Percentiles rank a stretch among this genome's conserved stretches.
These are phyloP conservation scores for Syrrhaptes paradoxus DNA, from an alignment of 2,113 vertebrate species.

Conservation along the genomic window DNA sequence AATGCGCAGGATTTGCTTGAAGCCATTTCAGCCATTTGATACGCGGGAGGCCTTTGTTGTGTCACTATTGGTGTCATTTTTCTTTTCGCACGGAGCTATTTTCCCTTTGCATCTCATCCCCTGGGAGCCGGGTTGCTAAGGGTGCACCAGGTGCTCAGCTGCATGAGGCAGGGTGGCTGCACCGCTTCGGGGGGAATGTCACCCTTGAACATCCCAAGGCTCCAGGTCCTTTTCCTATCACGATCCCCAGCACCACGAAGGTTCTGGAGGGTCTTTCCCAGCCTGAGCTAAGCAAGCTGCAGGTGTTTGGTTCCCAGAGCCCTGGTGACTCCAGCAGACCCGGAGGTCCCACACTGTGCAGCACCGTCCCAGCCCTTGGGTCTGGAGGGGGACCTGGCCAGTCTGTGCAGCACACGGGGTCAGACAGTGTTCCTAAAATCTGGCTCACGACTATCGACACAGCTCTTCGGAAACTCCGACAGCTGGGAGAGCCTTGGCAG, in stretches of 20 bases:
- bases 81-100: not conserved
- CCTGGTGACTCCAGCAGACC: not conserved
- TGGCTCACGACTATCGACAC: not conserved
- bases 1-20: not conserved
- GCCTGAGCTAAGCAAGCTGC: not conserved
- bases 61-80: not conserved
- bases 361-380: not conserved
- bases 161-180: not conserved
- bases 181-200: rapidly evolving
- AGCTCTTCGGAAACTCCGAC: no score
- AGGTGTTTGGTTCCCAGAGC: not conserved
- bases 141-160: not conserved
- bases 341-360: rapidly evolving
- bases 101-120: not conserved
- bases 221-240: not conserved
- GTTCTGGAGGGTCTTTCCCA: rapidly evolving
- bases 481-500: rapidly evolving
- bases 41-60: not conserved
- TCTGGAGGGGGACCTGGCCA: not conserved
- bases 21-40: not conserved
- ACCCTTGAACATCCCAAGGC: not conserved
- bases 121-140: not conserved
- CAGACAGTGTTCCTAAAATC: not conserved
- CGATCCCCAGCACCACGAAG: rapidly evolving
- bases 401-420: not conserved